Evolutionary conservation across 2,888 invertebrate genomes (phyloP), one percentile per base, ranked within the genome.

Genomic region (Euphydryas editha): DNA sequence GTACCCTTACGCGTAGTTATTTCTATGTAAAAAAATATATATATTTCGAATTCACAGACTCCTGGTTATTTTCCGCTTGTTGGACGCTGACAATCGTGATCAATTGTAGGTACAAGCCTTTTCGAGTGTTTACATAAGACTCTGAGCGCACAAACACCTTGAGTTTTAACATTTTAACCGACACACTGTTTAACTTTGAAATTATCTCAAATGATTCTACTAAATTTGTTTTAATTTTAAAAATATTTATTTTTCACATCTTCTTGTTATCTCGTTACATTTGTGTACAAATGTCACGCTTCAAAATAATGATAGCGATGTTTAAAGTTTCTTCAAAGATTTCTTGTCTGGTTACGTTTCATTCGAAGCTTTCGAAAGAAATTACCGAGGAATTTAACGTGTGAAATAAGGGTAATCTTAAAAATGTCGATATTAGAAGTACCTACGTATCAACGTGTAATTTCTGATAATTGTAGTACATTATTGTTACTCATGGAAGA

Each of bases 71-170:
- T 66, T 66, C 66, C 66, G 51, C 49, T 62, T 46, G 13, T n/a
- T 30, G 24, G 36, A 44, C 58, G 62, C 54, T 39, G 21, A 20
- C 49, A 21, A 17, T 24, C 24, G 36, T 56, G 55, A 42, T 55
- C 18, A 37, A n/a, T n/a, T n/a, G n/a, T 24, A 30, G 24, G 46
- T 44, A 49, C 15, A 30, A 36, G 65, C 30, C 54, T 55, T 65
- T 61, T 68, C 49, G 24, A 68, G 65, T 68, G 58, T 67, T 67
- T 67, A 56, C 59, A 24, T 39, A 56, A 59, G 55, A 55, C 55
- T 65, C 54, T 21, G 21, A 21, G 10, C 54, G 30, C 11, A 42
- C 58, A 68, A 68, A 68, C 65, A 65, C 65, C 30, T 30, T 30
- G 30, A 30, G 8, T 65, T 11, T 54, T 59, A 13, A 20, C 30